Base-by-base conservation (phyloP, 1,140 invertebrate species). In the Eueides isabella region DNA sequence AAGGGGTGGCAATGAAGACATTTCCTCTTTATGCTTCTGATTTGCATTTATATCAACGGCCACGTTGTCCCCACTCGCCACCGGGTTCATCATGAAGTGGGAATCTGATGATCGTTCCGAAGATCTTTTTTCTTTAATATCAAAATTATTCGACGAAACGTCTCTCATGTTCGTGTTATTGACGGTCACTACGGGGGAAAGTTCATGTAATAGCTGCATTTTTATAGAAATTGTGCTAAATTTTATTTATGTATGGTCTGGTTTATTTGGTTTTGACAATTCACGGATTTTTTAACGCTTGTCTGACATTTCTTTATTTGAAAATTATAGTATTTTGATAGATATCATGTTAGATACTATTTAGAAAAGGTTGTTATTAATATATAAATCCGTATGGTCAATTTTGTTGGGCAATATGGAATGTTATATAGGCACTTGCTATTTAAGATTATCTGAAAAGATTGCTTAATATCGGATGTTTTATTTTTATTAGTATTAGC, bases 41-140 rank as follows among this genome's bases (percentile, higher is more conserved):
- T 76, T 64, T 0, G 82, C 84, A 63, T 80, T 85, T 9, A 88
- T 64, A 7, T 81, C 85, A 0, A 79, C 84, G 6, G 85, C 72
- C 55, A 92, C 82, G 35, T 91, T 92, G 71, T 92, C 91, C 7
- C 91, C 91, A 66, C 91, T 92, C 2, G 91, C 89, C 19, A 92
- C 91, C 4, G 88, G 89, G 61, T 91, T 90, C 91, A 91, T 92
- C 11, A 84, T 29, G 55, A 83, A 75, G 31, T 91, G 72, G 2
- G 89, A 90, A 61, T 86, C 78, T 0, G 90, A 92, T 11, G 85
- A 88, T 33, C 77, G 74, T 67, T 55, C 48, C 26, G 48, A 55
- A 23, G 48, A 55, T 55, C 9, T 55, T 55, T 89, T 87, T 72
- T 89, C 87, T 66, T 91, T 89, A 26, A 87, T 82, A n/a, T 89